Base-by-base conservation (phyloP, 2,113 vertebrate genomes). In the Nothocercus nigrocapillus region DNA sequence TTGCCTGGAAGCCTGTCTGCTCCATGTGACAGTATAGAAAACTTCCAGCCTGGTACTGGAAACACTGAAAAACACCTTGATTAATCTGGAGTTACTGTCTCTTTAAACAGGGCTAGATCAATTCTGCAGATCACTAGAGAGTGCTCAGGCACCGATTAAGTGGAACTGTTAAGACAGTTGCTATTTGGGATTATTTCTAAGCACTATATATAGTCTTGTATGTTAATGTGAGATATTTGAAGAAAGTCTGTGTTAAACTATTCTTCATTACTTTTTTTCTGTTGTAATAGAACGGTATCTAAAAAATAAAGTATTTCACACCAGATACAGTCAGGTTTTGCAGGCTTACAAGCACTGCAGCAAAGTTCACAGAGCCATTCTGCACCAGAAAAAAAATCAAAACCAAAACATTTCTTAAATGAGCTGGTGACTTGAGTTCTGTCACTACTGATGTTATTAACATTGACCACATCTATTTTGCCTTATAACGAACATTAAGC, bases 341-440 rank as follows among this genome's bases (percentile, higher is more conserved):
- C 38, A 80, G 90, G 32, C 51, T 53, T 83, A 68, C 15, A 72
- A 88, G 81, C 51, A 56, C 51, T 30, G 22, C 61, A 88, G 82
- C 42, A 45, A 90, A 90, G 73, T 81, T 94, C 80, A 90, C 51
- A 94, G 82, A 95, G 51, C 38, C 59, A 73, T 86, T 96, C 66
- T 82, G 56, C 42, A 44, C 51, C 15, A 94, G 8, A 20, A 91
- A 94, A 18, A 28, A 75, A 47, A 47, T 89, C 86, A 44, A 30
- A 44, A 44, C 11, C 27, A 19, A 27, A 54, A 69, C n/a, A 34
- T 69, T 61, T 89, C 86, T 62, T 4, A 49, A 75, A 62, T 53
- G 11, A 84, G 53, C 30, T 13, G 18, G 30, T 87, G 83, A 38
- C 58, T 92, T 64, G 47, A 79, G 72, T 90, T 88, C 85, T 69